Conservation (phyloP, 1,140 invertebrate species). For the Plectus sambesii region DNA sequence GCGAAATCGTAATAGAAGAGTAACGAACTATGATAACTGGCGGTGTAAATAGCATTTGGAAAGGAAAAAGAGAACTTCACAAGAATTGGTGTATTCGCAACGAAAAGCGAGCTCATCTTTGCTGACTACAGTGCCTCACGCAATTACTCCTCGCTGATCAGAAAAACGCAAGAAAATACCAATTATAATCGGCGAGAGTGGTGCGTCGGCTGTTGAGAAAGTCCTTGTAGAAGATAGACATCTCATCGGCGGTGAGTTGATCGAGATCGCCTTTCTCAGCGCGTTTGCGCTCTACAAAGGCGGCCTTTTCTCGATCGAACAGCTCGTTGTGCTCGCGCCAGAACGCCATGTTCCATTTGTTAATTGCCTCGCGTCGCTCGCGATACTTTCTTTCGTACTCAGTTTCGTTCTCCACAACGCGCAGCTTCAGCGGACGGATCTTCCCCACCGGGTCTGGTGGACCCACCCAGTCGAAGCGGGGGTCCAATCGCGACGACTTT, state of each 20-base stretch:
- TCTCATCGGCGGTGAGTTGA: conserved; percentile 34
- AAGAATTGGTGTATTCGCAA: no score
- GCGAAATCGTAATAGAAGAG: no score
- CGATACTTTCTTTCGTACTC: conserved; percentile 28
- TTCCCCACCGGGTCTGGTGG: no score
- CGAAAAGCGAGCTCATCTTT: no score
- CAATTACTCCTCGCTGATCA: no score
- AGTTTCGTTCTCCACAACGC: conserved; percentile 33
- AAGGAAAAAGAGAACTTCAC: no score
- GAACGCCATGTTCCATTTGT: conserved; percentile 35
- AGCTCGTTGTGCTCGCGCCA: conserved; percentile 33
- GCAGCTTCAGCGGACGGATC: no score
- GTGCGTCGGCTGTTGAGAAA: conserved; percentile 31
- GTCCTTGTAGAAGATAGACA: conserved; percentile 34
- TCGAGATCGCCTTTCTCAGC: conserved; percentile 32
- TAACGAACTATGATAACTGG: no score
- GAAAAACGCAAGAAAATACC: conserved; percentile 14
- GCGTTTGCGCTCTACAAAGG: conserved; percentile 32
- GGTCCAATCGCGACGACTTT: no score
- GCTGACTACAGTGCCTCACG: no score
- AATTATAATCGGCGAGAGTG: conserved; percentile 30
- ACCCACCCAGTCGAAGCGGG: conserved; percentile 39
- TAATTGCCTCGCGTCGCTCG: conserved; percentile 29
- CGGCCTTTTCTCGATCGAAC: conserved; percentile 29
- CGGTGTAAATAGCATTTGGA: no score